phyloP scores from a whole-genome alignment of 2,113 vertebrate species.

The Mormoops blainvillei region DNA sequence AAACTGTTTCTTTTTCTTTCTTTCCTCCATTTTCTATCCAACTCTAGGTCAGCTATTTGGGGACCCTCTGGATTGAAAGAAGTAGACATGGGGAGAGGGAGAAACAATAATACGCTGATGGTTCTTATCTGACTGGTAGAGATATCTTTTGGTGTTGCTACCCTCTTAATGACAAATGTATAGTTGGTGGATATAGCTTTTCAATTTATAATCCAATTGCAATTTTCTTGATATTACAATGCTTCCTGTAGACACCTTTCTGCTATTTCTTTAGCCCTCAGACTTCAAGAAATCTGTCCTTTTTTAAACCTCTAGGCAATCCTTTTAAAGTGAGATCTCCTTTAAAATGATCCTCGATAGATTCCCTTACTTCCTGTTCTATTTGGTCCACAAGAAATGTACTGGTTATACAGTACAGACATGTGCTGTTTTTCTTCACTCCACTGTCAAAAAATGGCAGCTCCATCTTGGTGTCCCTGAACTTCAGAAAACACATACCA shows the following conservation, averaged over 20 bases:
- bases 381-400: neutral
- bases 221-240: neutral
- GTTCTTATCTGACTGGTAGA: neutral
- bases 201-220: neutral
- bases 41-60: neutral
- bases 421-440: neutral
- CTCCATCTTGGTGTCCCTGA: neutral
- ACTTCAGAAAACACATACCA: neutral
- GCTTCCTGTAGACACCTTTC: neutral
- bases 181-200: neutral
- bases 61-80: neutral
- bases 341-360: neutral
- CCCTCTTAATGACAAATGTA: neutral
- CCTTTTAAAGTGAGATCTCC: neutral
- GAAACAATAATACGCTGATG: neutral
- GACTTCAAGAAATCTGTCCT: neutral
- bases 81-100: rapidly evolving
- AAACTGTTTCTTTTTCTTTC: neutral
- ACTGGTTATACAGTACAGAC: neutral
- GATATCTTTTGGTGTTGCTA: neutral
- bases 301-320: neutral
- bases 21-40: neutral
- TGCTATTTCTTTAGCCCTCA: neutral
- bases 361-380: neutral
- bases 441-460: neutral